Evolutionary conservation across 2,113 vertebrate species (phyloP).

Genomic region (Sander lucioperca): DNA sequence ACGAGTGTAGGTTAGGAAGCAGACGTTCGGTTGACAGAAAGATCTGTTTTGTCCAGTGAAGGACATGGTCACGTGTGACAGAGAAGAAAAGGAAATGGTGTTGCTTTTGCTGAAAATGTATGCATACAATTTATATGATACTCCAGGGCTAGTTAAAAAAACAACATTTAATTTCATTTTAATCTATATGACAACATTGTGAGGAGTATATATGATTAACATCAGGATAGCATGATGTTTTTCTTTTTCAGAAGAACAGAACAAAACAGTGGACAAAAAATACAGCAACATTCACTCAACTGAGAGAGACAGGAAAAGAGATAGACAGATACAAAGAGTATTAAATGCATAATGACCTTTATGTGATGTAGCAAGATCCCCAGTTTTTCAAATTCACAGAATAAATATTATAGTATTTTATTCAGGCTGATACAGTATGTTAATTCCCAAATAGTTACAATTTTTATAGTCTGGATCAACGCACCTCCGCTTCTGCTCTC

Average conservation of each 20-base stretch:
- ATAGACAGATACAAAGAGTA: neutral
- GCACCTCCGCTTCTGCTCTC: too few relatives aligned
- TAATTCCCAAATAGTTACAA: too few relatives aligned
- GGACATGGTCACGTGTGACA: neutral
- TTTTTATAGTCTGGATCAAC: too few relatives aligned
- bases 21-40: conserved; percentile 29
- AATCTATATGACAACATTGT: neutral
- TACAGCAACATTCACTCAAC: neutral
- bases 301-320: neutral
- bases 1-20: conserved; percentile 16
- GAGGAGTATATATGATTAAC: neutral
- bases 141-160: neutral
- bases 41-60: conserved; percentile 14
- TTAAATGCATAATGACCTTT: neutral
- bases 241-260: conserved; percentile 1
- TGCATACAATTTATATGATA: conserved; percentile 16
- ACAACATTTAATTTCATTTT: too few relatives aligned
- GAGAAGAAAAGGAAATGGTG: neutral
- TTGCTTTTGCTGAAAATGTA: neutral
- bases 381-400: neutral
- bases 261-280: neutral
- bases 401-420: neutral
- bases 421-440: neutral
- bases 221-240: neutral
- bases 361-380: neutral